Percentiles rank a stretch among this genome's conserved stretches.
These are phyloP conservation scores for Nymphalis polychloros DNA, from an alignment of 2,888 invertebrate species.

Conservation along the genomic window DNA sequence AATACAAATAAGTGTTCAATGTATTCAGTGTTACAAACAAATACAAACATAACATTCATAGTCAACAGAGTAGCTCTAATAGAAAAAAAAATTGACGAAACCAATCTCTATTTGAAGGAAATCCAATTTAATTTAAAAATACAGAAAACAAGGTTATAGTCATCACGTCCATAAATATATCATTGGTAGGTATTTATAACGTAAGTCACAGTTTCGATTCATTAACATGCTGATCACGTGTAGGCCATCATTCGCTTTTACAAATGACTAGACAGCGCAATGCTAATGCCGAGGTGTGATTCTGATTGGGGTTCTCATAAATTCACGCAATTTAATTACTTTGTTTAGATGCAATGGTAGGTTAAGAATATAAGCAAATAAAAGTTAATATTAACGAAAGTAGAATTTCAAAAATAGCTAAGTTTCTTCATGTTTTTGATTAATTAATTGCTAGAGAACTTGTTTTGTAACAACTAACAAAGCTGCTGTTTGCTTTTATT, in stretches of 20 bases:
- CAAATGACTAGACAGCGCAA: conserved; percentile 52
- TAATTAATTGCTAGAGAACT: conserved; percentile 15
- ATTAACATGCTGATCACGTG: conserved; percentile 58
- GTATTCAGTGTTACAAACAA: conserved; percentile 5
- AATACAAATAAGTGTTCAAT: conserved; percentile 54
- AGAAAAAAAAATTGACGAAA: neutral
- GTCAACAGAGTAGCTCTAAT: conserved; percentile 3
- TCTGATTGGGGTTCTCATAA: conserved; percentile 42
- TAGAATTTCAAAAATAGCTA: neutral
- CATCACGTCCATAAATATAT: conserved; percentile 19
- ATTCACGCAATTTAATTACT: conserved; percentile 26
- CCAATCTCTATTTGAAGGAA: neutral
- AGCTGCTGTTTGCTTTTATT: conserved; percentile 30
- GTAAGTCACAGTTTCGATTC: conserved; percentile 48
- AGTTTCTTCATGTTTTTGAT: conserved; percentile 2
- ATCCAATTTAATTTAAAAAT: conserved; percentile 2
- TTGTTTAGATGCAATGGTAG: conserved; percentile 1
- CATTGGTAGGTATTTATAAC: conserved; percentile 39
- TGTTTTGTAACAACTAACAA: neutral
- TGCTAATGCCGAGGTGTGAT: conserved; percentile 50
- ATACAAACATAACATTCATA: neutral
- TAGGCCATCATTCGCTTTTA: conserved; percentile 51
- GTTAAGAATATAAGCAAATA: neutral
- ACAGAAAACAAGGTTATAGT: conserved; percentile 5
- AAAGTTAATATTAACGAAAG: neutral